Base-by-base conservation (phyloP, 2,797 vertebrate species). In the Cyprinodon diabolis region DNA sequence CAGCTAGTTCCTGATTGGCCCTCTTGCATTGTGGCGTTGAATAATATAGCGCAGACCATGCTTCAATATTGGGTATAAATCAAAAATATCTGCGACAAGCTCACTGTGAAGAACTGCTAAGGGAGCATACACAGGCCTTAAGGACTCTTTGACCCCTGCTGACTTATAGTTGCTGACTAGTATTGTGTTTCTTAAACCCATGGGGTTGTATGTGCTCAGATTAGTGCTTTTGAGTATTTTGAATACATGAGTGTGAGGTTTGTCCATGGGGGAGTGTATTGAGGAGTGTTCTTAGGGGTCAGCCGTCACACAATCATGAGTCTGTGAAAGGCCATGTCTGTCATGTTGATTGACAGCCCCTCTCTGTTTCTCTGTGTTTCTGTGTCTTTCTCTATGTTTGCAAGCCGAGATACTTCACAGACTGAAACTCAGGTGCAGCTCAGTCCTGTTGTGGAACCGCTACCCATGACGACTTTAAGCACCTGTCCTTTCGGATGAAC, bases 271-370 rank as follows among this genome's bases (percentile, higher is more conserved):
- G 57, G 25, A 30, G 2, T 30, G 10, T 9, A 12, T n/a, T 67
- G 60, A n/a, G 52, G 77, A 55, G 49, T 72, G 73, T 60, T 84
- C 40, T 54, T 62, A 82, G 90, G 90, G 90, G 88, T 91, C 89
- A 89, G 89, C 90, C 91, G 89, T 93, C 91, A 92, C 88, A 80
- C 71, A 51, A 91, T 92, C 92, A 88, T 88, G 87, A 90, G 82
- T 81, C 80, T 43, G 72, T 91, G 90, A 93, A 94, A 92, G 88
- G 90, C 87, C 87, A 77, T 82, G 90, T 92, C 93, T 71, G 84
- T 94, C 93, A 93, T 82, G 76, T 83, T 92, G 92, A 93, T 67
- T 88, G 90, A 90, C 90, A 90, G 10, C 67, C 78, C 6, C 70
- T 66, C 79, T 80, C 83, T 73, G 84, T 84, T 84, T 86, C n/a